Evolutionary conservation across 2,888 invertebrate species (phyloP).

Genomic region (Tipula unca): DNA sequence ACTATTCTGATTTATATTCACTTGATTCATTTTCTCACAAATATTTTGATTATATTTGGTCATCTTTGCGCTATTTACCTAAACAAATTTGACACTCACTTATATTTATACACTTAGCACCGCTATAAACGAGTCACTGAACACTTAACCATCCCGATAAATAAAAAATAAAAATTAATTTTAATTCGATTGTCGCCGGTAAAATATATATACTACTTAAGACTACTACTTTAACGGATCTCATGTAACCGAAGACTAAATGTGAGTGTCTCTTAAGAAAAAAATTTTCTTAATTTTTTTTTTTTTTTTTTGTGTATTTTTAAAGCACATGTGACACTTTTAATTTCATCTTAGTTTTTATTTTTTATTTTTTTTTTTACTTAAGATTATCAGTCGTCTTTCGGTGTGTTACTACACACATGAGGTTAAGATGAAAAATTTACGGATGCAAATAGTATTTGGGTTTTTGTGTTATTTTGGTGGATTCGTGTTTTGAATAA

Average conservation of each 20-base stretch:
- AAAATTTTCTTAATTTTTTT: constrained; percentile 14
- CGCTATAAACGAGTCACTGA: not conserved
- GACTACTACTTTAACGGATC: not conserved
- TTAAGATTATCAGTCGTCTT: not conserved
- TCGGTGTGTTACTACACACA: constrained; percentile 8
- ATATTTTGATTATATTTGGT: constrained; percentile 20
- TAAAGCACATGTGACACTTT: constrained; percentile 20
- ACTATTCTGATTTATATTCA: not conserved
- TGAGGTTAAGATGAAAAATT: not conserved
- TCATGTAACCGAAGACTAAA: constrained; percentile 17
- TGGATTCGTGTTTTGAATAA: not conserved
- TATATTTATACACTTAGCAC: not conserved
- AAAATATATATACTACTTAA: not conserved
- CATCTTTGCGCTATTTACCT: no score
- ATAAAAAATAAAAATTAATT: not conserved
- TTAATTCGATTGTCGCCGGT: not conserved
- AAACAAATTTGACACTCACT: not conserved
- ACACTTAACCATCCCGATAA: not conserved
- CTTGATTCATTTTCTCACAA: constrained; percentile 1
- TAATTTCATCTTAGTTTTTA: not conserved
- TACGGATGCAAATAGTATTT: not conserved
- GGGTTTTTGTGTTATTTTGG: not conserved
- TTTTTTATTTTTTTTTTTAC: not conserved
- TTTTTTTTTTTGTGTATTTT: not conserved
- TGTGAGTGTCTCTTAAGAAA: not conserved